Evolutionary conservation across 1,140 invertebrate species (phyloP).

Genomic region (Teleopsis dalmanni): DNA sequence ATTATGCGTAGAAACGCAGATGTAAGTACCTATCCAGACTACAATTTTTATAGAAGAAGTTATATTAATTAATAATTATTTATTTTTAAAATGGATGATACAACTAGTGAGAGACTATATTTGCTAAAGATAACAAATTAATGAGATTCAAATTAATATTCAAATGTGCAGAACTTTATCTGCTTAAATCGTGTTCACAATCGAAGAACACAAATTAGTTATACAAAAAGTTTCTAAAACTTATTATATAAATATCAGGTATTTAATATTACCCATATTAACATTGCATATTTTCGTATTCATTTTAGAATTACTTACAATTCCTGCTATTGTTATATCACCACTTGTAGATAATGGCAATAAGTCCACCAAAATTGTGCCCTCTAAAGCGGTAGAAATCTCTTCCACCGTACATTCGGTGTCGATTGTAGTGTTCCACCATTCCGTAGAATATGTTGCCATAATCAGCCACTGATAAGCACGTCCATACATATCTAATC

Average conservation of each 20-base stretch:
- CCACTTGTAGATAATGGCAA: conserved; percentile 53
- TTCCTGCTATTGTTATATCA: conserved; percentile 79
- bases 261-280: too few species aligned
- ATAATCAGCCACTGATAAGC: conserved; percentile 97
- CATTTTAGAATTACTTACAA: conserved; percentile 58
- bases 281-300: not conserved
- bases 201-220: too few species aligned
- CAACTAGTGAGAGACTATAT: too few species aligned
- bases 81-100: too few species aligned
- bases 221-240: too few species aligned
- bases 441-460: conserved; percentile 71
- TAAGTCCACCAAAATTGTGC: conserved; percentile 74
- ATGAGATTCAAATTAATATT: not conserved
- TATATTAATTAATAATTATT: too few species aligned
- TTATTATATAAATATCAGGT: too few species aligned
- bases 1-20: too few species aligned
- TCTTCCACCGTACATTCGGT: conserved; percentile 67
- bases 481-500: conserved; percentile 77
- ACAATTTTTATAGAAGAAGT: too few species aligned
- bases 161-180: not conserved
- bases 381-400: conserved; percentile 74
- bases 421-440: conserved; percentile 61
- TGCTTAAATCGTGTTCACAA: not conserved
- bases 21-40: too few species aligned
- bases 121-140: too few species aligned